Base-by-base conservation (phyloP, 2,113 vertebrate genomes). In the Speoplatyrhinus poulsoni region DNA sequence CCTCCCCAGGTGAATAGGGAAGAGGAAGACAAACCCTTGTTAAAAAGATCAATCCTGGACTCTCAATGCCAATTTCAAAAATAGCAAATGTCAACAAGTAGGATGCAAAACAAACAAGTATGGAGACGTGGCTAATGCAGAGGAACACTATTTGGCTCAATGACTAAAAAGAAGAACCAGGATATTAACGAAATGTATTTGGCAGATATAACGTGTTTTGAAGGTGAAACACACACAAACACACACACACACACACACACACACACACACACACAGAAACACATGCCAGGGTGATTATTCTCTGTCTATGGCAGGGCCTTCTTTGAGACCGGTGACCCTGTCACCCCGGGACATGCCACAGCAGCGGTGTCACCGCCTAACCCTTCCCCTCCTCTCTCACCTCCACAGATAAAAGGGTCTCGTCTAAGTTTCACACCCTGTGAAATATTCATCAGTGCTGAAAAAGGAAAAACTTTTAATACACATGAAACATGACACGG, bases 381-480 rank as follows among this genome's bases (percentile, higher is more conserved):
- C 64, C 84, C 84, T 64, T 84, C 72, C 81, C 78, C 76, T 69
- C 70, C 6, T 36, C 75, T 74, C 80, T 76, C 81, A 85, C 82
- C 84, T 81, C 73, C 62, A 73, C 80, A 66, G 56, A 80, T 65
- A 82, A 75, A 82, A 76, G 81, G 81, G 84, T 79, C 83, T 74
- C 74, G 65, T 89, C 87, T 90, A 88, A 82, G 79, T 92, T 92
- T 90, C 90, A 87, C 65, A 82, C 49, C 64, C 71, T 75, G 75
- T 92, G 84, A 93, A 93, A 92, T 92, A 93, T 93, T 93, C 85
- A 93, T 92, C 64, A 76, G 76, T 78, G 70, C 82, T 55, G 52
- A 90, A 91, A 91, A 88, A 82, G 79, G 85, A 89, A 89, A 89
- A 89, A 92, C 85, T 91, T 91, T 91, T 87, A 91, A 92, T 90